These are phyloP conservation scores for Phocides pigmalion DNA, from an alignment of 1,140 invertebrate genomes.

Conservation along the genomic window DNA sequence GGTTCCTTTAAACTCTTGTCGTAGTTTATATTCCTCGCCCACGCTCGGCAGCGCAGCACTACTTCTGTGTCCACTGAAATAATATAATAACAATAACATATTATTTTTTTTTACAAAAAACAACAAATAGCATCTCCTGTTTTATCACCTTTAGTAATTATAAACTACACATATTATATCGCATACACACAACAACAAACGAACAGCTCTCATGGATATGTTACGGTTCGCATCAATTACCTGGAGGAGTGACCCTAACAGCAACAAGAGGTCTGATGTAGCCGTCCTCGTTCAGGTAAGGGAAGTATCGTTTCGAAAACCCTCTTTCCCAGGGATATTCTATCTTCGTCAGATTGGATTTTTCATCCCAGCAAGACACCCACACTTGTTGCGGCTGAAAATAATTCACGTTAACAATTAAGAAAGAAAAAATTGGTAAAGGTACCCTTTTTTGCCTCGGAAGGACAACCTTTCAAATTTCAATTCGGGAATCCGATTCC, in stretches of 20 bases:
- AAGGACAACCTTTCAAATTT: no score
- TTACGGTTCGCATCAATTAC: conserved; percentile 48
- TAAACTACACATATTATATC: not conserved
- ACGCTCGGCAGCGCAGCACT: conserved; percentile 59
- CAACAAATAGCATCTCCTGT: no score
- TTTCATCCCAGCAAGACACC: conserved; percentile 90
- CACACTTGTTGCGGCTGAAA: conserved; percentile 87
- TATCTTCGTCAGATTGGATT: conserved; percentile 87
- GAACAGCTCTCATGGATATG: no score
- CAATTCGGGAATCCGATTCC: no score
- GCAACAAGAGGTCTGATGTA: conserved; percentile 61
- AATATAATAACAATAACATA: conserved; percentile 4
- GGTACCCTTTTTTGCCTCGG: no score
- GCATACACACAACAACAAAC: no score
- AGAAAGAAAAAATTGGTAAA: no score
- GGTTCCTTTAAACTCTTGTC: conserved; percentile 68
- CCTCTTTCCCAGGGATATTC: conserved; percentile 69
- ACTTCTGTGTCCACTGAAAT: conserved; percentile 53
- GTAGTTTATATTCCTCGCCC: conserved; percentile 70
- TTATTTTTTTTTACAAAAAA: no score
- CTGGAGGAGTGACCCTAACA: conserved; percentile 52
- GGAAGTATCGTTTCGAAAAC: conserved; percentile 50
- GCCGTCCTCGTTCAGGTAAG: conserved; percentile 44
- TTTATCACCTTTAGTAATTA: no score
- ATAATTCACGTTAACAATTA: conserved; percentile 29